Conservation (phyloP, 2,113 vertebrate genomes). For the Psophia crepitans region DNA sequence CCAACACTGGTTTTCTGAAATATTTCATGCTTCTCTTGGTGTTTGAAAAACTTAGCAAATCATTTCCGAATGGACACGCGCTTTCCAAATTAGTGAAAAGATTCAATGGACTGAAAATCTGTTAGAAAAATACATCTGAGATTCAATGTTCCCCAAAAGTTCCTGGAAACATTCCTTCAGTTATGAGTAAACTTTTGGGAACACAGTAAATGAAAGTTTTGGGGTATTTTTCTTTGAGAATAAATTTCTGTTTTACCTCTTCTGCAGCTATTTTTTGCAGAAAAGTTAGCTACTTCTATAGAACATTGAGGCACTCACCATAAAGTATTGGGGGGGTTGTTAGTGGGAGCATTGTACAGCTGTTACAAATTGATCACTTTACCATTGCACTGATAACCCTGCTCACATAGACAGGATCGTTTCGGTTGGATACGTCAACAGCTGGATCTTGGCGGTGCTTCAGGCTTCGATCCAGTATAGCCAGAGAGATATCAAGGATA, state of each 20-base stretch:
- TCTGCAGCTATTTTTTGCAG: neutral
- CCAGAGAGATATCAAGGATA: slow-evolving; percentile 53
- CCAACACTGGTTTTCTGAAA: neutral
- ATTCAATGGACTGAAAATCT: neutral
- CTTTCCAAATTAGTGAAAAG: neutral
- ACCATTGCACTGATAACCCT: slow-evolving; percentile 57
- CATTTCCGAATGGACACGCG: neutral
- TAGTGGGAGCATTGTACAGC: neutral
- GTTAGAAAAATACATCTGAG: neutral
- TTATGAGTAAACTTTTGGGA: neutral
- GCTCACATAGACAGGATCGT: slow-evolving; percentile 37
- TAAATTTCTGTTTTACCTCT: neutral
- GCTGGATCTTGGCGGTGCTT: neutral
- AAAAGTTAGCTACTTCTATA: neutral
- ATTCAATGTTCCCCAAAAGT: neutral
- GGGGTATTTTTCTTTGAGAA: neutral
- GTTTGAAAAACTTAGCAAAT: neutral
- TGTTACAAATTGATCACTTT: neutral
- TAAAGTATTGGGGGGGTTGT: accelerated
- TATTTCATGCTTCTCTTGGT: neutral
- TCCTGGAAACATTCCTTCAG: neutral
- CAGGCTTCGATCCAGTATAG: slow-evolving; percentile 49
- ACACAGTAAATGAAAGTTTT: neutral
- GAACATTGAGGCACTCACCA: neutral
- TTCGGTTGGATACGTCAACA: neutral